Evolutionary conservation across 2,888 invertebrate species (phyloP).

Genomic region (Carabus problematicus): DNA sequence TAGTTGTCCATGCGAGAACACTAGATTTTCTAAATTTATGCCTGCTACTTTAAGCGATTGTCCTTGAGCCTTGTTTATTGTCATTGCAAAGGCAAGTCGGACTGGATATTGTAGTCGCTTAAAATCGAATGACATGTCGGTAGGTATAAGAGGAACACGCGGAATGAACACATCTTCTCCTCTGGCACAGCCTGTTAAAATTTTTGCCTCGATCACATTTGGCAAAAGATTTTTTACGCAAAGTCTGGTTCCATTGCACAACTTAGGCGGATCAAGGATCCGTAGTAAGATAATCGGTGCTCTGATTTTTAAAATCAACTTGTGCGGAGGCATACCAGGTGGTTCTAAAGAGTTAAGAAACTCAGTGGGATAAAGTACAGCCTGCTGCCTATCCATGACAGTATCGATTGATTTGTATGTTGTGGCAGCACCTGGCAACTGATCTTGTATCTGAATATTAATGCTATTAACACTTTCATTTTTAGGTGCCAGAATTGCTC

Average conservation of each 20-base stretch:
- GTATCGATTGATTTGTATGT: constrained; percentile 36
- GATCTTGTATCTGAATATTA: background rate
- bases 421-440: constrained; percentile 35
- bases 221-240: constrained; percentile 43
- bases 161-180: constrained; percentile 47
- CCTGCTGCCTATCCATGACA: too few relatives aligned
- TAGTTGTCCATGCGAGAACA: constrained; percentile 48
- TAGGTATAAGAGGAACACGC: constrained; percentile 46
- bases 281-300: constrained; percentile 46
- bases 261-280: constrained; percentile 46
- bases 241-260: constrained; percentile 48
- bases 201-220: constrained; percentile 42
- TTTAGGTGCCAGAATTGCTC: background rate
- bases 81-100: constrained; percentile 48
- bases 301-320: constrained; percentile 44
- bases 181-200: background rate
- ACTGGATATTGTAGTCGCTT: constrained; percentile 50
- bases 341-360: constrained; percentile 35
- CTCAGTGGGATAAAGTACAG: too few relatives aligned
- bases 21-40: constrained; percentile 44
- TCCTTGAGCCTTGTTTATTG: constrained; percentile 50
- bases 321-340: constrained; percentile 45
- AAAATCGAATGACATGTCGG: constrained; percentile 45
- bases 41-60: constrained; percentile 47
- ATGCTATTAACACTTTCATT: background rate